Conservation (phyloP, 2,113 vertebrate genomes). For the Gobio gobio region DNA sequence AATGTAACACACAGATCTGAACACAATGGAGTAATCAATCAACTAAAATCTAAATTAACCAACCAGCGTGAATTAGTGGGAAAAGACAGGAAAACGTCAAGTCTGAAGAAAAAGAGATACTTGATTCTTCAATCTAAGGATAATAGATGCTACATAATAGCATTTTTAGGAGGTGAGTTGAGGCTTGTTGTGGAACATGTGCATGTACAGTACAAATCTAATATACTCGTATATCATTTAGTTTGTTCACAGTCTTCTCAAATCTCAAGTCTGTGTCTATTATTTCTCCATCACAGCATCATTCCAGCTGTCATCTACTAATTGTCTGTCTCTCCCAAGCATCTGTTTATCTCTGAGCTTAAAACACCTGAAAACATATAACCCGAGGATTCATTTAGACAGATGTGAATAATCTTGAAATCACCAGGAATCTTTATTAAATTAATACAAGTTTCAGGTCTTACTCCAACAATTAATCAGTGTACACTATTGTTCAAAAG, state of each 20-base stretch:
- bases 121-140: neutral
- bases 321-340: neutral
- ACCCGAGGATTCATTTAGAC: neutral
- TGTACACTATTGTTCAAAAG: neutral
- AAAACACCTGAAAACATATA: neutral
- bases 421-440: neutral
- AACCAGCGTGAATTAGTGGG: neutral
- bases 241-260: neutral
- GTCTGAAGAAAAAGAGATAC: neutral
- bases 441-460: neutral
- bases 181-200: neutral
- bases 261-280: neutral
- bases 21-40: neutral
- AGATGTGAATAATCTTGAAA: neutral
- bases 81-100: neutral
- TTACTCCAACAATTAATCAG: neutral
- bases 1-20: neutral
- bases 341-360: neutral
- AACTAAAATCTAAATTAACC: neutral
- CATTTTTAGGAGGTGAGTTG: neutral
- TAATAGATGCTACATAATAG: neutral
- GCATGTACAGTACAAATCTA: neutral
- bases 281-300: neutral
- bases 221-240: neutral
- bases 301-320: neutral